A percentile compares a stretch with the other conserved stretches of the same genome.
These are phyloP conservation scores for Saccostrea glomerata DNA, from an alignment of 1,140 invertebrate genomes.

Conservation along the genomic window DNA sequence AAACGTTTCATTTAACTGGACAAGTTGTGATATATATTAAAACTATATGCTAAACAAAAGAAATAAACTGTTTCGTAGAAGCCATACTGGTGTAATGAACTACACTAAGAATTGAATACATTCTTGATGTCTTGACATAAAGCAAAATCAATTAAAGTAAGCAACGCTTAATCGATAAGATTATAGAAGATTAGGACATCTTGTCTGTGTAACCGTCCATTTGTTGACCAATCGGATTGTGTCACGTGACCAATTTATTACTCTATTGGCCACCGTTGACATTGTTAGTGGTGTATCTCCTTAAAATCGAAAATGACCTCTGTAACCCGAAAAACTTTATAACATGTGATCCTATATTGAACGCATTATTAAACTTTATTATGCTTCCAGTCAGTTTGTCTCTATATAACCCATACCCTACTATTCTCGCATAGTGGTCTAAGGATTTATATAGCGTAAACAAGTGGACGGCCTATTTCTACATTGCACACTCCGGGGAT, in stretches of 20 bases:
- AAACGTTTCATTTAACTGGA: too few species aligned
- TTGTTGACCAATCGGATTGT: not conserved
- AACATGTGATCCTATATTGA: not conserved
- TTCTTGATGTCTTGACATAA: not conserved
- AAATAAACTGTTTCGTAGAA: too few species aligned
- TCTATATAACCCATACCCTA: too few species aligned
- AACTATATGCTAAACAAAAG: too few species aligned
- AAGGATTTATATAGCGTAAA: too few species aligned
- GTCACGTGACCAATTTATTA: not conserved
- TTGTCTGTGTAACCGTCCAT: not conserved
- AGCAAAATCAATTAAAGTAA: not conserved
- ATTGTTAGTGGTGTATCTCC: not conserved
- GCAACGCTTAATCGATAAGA: not conserved
- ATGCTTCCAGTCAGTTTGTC: too few species aligned
- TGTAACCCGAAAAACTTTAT: not conserved
- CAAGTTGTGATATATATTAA: too few species aligned
- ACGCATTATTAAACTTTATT: not conserved
- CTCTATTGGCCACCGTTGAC: not conserved
- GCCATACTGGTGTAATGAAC: too few species aligned
- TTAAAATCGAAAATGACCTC: not conserved
- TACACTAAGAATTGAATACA: too few species aligned
- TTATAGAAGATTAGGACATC: constrained; percentile 3
- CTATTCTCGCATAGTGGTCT: too few species aligned
- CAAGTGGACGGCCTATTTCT: too few species aligned
- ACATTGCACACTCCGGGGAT: too few species aligned